These are phyloP conservation scores for Ennomos quercinarius DNA, from an alignment of 2,888 invertebrate genomes.

Conservation along the genomic window DNA sequence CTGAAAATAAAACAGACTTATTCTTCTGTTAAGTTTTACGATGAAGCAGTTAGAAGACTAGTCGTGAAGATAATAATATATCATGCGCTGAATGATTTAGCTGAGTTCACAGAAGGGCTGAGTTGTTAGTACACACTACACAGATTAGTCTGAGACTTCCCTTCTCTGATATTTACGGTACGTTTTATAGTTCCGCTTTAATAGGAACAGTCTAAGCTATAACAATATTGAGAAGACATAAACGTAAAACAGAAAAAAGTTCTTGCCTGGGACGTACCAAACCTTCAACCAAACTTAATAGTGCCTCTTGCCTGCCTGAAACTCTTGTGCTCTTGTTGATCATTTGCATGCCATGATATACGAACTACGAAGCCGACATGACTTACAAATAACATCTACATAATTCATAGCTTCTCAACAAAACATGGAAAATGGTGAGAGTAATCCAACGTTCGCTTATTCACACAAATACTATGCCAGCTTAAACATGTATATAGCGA, in stretches of 20 bases:
- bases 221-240: background rate
- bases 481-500: too few species aligned
- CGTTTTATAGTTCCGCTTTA: conserved; percentile 11
- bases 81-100: background rate
- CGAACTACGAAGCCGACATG: too few species aligned
- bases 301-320: too few species aligned
- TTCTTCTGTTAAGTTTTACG: conserved; percentile 6
- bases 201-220: background rate
- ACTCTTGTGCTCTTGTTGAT: too few species aligned
- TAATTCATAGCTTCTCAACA: too few species aligned
- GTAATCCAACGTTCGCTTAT: too few species aligned
- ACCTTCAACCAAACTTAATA: too few species aligned
- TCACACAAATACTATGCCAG: too few species aligned
- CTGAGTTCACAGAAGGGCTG: background rate
- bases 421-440: too few species aligned
- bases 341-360: too few species aligned
- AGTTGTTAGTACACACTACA: background rate
- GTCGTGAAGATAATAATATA: conserved; percentile 8
- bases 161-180: conserved; percentile 8
- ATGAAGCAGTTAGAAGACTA: background rate
- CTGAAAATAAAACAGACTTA: background rate
- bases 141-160: conserved; percentile 1
- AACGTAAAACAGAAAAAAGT: background rate
- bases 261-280: too few species aligned
- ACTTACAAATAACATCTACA: too few species aligned